phyloP scores from a whole-genome alignment of 2,797 vertebrate species.

The Tarsius wallacei region DNA sequence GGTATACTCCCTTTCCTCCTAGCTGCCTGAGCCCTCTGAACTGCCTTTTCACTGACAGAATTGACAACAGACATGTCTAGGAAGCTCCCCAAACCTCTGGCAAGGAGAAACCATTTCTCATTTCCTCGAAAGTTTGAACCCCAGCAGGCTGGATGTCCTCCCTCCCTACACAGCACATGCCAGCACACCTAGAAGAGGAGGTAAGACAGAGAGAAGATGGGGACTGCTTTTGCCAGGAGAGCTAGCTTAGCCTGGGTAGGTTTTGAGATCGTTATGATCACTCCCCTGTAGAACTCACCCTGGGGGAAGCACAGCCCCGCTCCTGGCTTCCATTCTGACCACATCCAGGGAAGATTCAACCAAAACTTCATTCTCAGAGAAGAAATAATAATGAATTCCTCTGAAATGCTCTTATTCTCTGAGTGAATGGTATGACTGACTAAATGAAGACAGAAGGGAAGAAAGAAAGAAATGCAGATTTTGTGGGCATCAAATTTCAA shows the following conservation, averaged over 20 bases:
- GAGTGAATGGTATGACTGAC: neutral
- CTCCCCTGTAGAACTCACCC: neutral
- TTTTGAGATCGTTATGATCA: neutral
- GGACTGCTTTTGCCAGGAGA: accelerated
- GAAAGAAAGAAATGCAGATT: neutral
- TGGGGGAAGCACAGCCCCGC: neutral
- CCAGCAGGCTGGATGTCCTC: too few species aligned
- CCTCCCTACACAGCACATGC: neutral
- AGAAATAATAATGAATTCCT: neutral
- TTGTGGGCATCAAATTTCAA: neutral
- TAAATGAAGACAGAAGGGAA: neutral
- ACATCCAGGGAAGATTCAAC: neutral
- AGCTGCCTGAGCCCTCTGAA: neutral
- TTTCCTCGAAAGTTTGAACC: neutral
- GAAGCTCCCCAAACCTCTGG: neutral
- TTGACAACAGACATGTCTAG: neutral
- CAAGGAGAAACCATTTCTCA: neutral
- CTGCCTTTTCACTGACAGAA: neutral
- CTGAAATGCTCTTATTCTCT: neutral
- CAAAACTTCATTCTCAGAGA: neutral
- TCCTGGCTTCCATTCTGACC: neutral
- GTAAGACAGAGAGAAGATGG: neutral
- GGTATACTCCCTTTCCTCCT: neutral
- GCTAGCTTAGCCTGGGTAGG: neutral
- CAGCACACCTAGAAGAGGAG: neutral